These are phyloP conservation scores for Thalassarche chlororhynchos DNA, from an alignment of 2,113 vertebrate genomes.

Conservation along the genomic window DNA sequence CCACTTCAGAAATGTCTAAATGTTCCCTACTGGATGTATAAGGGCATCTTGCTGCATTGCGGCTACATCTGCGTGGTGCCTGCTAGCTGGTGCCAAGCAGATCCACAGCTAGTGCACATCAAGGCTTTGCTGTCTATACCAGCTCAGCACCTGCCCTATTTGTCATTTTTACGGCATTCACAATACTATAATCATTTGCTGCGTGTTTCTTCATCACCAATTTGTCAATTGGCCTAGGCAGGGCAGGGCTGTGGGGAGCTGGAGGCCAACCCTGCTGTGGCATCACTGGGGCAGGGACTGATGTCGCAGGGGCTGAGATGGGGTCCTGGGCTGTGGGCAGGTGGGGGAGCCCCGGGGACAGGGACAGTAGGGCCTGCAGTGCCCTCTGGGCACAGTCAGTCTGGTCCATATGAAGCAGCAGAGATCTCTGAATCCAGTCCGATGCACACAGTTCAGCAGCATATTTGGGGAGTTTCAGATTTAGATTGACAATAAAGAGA, in stretches of 20 bases:
- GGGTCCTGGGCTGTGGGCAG: neutral
- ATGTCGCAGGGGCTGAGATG: accelerated
- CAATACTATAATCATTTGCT: neutral
- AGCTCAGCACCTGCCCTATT: neutral
- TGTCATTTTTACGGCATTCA: neutral
- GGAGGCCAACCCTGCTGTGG: neutral
- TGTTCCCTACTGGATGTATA: neutral
- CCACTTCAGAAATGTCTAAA: neutral
- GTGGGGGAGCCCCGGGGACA: neutral
- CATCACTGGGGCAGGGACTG: neutral
- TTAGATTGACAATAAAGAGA: neutral
- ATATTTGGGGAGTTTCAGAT: neutral
- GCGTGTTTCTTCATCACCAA: neutral
- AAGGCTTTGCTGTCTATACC: neutral
- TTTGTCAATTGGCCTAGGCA: neutral
- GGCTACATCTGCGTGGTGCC: neutral
- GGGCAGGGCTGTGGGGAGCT: neutral
- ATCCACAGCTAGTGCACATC: neutral
- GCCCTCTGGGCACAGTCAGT: neutral
- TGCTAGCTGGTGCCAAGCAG: neutral
- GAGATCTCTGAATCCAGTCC: neutral
- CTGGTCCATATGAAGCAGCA: neutral
- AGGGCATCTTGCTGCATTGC: neutral
- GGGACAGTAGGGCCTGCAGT: neutral
- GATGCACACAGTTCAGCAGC: neutral